Evolutionary conservation across 64 coral and sea anemone species (phyloP), one percentile per base, ranked within the genome.

Genomic region (Montipora capricornis): DNA sequence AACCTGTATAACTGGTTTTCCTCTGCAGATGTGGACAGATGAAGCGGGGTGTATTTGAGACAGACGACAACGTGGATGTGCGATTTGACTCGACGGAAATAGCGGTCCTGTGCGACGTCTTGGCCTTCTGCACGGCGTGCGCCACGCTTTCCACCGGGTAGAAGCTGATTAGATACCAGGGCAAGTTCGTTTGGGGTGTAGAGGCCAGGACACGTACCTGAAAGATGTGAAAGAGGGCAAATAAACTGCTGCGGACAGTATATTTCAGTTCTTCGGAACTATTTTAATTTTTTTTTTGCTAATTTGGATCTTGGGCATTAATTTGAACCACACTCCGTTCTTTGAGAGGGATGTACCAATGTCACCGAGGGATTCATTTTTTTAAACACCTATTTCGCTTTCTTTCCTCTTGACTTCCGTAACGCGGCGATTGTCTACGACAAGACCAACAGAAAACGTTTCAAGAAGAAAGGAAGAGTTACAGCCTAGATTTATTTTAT

Each of bases 191-290:
- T 94, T 51, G 15, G 77, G 44, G 95, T 96, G 47, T 94, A 99
- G 11, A 99, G 88, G 47, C 95, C 98, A 45, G 98, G 95, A 55
- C 98, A 99, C 24, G 92, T 96, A 78, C 98, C 98, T 99, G 53
- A 0, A 82, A 74, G 58, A 82, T 46, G 4, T 24, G 16, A 57
- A 64, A 66, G 37, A 14, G 12, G 12, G 22, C 9, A 68, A 22
- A 57, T 45, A 19, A 74, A 48, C 47, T n/a, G 47, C 4, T 10
- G 47, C 8, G 2, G 73, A 44, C 24, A 90, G 26, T 46, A 8
- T 3, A 47, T 2, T 59, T 37, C 1, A 37, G 37, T 37, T 37
- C 37, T 37, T 37, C 37, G 37, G 37, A 37, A 37, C 37, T 37
- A 37, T 2, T 37, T 37, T 37, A 37, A 37, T 37, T 0, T 26